Evolutionary conservation across 2,888 invertebrate species (phyloP).

Genomic region (Yponomeuta cagnagella): DNA sequence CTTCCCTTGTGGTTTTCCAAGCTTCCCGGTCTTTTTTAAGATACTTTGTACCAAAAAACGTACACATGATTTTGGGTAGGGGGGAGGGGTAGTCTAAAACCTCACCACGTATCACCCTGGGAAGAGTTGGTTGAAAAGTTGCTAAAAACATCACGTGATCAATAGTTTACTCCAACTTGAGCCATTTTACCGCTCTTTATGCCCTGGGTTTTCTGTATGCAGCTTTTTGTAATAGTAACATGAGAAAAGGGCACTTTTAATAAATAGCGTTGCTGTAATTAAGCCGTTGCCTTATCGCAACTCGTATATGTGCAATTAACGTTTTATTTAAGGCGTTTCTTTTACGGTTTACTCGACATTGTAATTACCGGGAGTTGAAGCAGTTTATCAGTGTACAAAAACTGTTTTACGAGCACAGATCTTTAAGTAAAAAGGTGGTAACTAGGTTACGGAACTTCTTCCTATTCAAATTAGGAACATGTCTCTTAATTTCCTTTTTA

Average conservation of each 20-base stretch:
- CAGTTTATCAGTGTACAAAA: constrained; percentile 5
- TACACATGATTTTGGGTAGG: too few species aligned
- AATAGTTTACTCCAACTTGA: too few species aligned
- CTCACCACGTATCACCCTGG: too few species aligned
- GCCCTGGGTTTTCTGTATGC: neutral
- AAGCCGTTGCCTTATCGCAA: constrained; percentile 19
- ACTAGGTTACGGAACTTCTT: neutral
- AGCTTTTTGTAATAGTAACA: neutral
- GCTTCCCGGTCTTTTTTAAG: too few species aligned
- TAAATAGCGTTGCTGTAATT: constrained; percentile 6
- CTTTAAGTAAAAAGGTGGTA: neutral
- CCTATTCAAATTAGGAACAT: too few species aligned
- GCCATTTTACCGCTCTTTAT: too few species aligned
- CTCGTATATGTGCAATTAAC: constrained; percentile 23
- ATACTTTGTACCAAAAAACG: too few species aligned
- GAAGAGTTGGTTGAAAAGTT: too few species aligned
- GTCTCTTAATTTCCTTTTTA: too few species aligned
- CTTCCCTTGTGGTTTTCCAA: too few species aligned
- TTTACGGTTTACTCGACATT: constrained; percentile 14
- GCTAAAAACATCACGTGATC: too few species aligned
- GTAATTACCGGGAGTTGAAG: constrained; percentile 21
- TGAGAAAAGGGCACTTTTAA: constrained; percentile 10
- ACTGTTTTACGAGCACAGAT: neutral
- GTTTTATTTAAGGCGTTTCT: constrained; percentile 25
- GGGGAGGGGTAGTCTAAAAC: too few species aligned